Percentiles rank a stretch among this genome's conserved stretches.
phyloP scores from a whole-genome alignment of 1,140 invertebrate genomes.

The Trachelipus rathkii region DNA sequence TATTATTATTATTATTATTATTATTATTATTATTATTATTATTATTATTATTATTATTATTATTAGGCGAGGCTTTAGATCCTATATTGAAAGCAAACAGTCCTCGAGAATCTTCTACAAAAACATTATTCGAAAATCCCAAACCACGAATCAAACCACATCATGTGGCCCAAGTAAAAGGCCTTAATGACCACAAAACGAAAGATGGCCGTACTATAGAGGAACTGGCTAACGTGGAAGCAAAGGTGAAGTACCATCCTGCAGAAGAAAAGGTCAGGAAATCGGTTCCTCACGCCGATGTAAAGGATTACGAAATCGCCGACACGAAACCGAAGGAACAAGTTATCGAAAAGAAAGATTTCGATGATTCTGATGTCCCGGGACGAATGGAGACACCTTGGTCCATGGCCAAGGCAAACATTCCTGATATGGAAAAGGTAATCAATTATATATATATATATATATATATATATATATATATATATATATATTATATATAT shows the following conservation, averaged over 20 bases:
- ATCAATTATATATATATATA: background rate
- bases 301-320: background rate
- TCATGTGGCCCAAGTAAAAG: background rate
- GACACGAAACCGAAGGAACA: background rate
- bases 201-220: background rate
- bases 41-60: background rate
- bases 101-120: background rate
- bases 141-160: background rate
- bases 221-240: background rate
- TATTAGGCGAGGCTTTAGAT: constrained; percentile 24
- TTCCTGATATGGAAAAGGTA: constrained; percentile 26
- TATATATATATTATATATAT: background rate
- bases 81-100: background rate
- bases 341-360: background rate
- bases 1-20: no score
- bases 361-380: constrained; percentile 8
- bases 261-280: background rate
- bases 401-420: constrained; percentile 23
- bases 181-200: background rate
- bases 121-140: background rate
- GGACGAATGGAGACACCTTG: constrained; percentile 13
- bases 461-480: background rate
- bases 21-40: no score
- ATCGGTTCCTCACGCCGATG: background rate
- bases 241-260: background rate